A percentile compares a stretch with the other conserved stretches of the same genome.
These are phyloP conservation scores for Urocolius indicus DNA, from an alignment of 2,113 vertebrate genomes.

Conservation along the genomic window DNA sequence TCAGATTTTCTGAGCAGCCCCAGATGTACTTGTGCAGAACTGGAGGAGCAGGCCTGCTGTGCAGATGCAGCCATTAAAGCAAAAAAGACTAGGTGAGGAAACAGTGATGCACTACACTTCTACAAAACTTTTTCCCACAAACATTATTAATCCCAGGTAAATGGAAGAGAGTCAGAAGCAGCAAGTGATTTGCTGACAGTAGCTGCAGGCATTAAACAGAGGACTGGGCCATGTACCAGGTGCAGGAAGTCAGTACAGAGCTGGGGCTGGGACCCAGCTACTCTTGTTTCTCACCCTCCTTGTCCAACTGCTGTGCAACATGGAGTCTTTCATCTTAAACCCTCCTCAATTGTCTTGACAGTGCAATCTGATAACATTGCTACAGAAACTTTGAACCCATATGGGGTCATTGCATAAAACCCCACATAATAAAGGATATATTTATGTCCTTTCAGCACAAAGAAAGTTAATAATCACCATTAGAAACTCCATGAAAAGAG, in stretches of 20 bases:
- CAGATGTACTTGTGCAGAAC: background rate
- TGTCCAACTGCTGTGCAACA: background rate
- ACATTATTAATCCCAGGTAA: background rate
- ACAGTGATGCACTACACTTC: background rate
- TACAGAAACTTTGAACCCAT: background rate
- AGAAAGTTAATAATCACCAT: slow-evolving; percentile 48
- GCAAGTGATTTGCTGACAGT: background rate
- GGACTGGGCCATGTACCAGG: background rate
- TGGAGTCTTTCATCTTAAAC: background rate
- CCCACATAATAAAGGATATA: slow-evolving; percentile 29
- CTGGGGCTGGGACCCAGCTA: background rate
- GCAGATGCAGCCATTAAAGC: background rate
- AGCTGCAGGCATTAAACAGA: background rate
- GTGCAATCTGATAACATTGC: background rate
- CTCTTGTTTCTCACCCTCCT: background rate
- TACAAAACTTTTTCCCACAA: background rate
- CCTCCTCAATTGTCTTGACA: background rate
- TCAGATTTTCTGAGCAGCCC: background rate
- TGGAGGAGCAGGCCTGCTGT: background rate
- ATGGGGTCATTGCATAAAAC: background rate
- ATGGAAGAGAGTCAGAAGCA: background rate
- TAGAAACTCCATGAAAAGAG: background rate
- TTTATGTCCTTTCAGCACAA: slow-evolving; percentile 44
- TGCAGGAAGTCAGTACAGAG: background rate
- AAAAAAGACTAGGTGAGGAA: background rate